These are phyloP conservation scores for Luidia sarsii DNA, from an alignment of 53 echinoderm and acorn worm species.

Conservation along the genomic window DNA sequence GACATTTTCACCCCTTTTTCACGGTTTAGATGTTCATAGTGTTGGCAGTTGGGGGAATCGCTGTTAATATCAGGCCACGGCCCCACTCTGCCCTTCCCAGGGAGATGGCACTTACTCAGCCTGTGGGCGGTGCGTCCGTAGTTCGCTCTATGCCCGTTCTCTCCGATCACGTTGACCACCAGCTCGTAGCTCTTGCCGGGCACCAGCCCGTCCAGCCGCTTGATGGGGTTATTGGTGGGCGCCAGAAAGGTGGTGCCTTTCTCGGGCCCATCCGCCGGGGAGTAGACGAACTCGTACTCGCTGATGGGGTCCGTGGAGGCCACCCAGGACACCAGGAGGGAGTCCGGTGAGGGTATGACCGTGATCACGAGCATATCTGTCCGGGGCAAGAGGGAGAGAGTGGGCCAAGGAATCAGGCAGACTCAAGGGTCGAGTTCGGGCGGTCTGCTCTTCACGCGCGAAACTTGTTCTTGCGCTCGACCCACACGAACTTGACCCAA, in stretches of 20 bases:
- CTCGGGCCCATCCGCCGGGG: background rate
- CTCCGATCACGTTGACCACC: constrained; percentile 13
- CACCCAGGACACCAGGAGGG: constrained; percentile 40
- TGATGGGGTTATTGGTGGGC: background rate
- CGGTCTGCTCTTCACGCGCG: too few species aligned
- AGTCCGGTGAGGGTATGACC: background rate
- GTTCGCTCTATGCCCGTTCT: constrained; percentile 1
- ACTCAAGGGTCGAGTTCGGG: too few species aligned
- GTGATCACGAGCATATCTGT: constrained; percentile 41
- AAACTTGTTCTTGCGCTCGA: too few species aligned
- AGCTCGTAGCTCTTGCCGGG: constrained; percentile 61
- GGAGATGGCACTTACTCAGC: constrained; percentile 43
- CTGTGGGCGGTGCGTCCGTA: constrained; percentile 32
- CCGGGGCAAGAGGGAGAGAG: background rate
- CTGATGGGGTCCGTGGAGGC: constrained; percentile 11
- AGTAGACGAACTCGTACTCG: constrained; percentile 53
- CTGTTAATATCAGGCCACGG: too few species aligned
- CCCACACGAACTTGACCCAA: too few species aligned
- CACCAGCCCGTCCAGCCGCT: constrained; percentile 28
- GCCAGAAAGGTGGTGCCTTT: background rate
- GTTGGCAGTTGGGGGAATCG: too few species aligned
- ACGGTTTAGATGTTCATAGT: too few species aligned
- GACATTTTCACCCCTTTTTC: too few species aligned
- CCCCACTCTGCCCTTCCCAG: too few species aligned
- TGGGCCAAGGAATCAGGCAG: background rate